Evolutionary conservation across 2,888 invertebrate species (phyloP).

Genomic region (Aporophyla nigra): DNA sequence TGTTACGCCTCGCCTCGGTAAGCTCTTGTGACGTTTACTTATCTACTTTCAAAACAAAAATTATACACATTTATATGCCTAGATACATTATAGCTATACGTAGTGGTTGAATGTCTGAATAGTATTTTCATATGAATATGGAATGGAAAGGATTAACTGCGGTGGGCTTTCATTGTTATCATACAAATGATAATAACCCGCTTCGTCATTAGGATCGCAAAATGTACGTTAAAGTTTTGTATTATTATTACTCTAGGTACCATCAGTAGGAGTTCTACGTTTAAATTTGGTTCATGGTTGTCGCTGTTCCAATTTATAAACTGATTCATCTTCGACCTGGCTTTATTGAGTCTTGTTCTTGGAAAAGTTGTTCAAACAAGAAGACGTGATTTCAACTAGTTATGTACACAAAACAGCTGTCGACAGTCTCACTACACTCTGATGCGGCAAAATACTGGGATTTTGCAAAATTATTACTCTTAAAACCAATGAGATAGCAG

Average conservation of each 20-base stretch:
- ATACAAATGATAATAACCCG: constrained; percentile 16
- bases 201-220: constrained; percentile 10
- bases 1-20: constrained; percentile 61
- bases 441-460: constrained; percentile 11
- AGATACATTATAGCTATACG: constrained; percentile 1
- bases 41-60: constrained; percentile 27
- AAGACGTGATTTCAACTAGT: constrained; percentile 16
- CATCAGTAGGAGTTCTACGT: not conserved
- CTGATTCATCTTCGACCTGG: not conserved
- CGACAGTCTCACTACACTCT: constrained; percentile 17
- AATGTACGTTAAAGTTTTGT: constrained; percentile 2
- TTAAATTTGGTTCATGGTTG: not conserved
- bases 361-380: constrained; percentile 5
- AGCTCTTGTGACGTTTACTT: constrained; percentile 60
- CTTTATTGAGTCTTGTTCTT: constrained; percentile 14
- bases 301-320: constrained; percentile 12
- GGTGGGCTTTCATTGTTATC: constrained; percentile 20
- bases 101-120: not conserved
- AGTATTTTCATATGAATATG: constrained; percentile 38
- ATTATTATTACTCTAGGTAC: not conserved
- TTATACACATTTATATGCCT: constrained; percentile 6
- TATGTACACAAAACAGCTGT: constrained; percentile 20
- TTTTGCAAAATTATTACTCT: constrained; percentile 13
- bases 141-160: constrained; percentile 19
- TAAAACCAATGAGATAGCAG: not conserved